Percentiles rank a stretch among this genome's conserved stretches.
Conservation (phyloP, 2,113 vertebrate genomes). For the Chroicocephalus ridibundus region DNA sequence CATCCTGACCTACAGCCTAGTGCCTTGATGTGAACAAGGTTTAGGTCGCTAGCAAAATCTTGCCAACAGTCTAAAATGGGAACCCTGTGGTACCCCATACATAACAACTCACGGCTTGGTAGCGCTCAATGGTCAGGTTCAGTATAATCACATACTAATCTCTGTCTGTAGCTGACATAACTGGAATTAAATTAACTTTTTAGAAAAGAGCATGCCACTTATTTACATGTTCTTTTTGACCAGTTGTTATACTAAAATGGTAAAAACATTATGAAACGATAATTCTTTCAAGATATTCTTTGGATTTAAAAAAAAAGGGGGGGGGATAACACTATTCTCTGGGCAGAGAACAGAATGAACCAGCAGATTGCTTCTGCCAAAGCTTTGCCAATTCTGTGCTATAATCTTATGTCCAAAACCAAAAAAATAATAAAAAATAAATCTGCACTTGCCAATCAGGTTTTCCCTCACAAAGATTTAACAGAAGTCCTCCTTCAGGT, state of each 20-base stretch:
- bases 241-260: neutral
- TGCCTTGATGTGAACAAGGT: neutral
- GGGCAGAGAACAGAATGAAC: neutral
- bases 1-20: neutral
- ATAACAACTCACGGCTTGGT: neutral
- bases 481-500: neutral
- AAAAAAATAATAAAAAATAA: neutral
- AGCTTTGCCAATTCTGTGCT: neutral
- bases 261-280: neutral
- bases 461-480: neutral
- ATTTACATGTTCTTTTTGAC: neutral
- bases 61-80: fast-evolving
- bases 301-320: neutral
- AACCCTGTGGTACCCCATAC: neutral
- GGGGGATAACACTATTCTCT: neutral
- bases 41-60: neutral
- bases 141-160: neutral
- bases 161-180: neutral
- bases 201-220: neutral
- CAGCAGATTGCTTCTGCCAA: neutral
- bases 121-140: neutral
- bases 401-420: neutral
- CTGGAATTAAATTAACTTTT: neutral
- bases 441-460: neutral
- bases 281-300: neutral